phyloP scores from a whole-genome alignment of 2,113 vertebrate genomes.

The Heloderma charlesbogerti region DNA sequence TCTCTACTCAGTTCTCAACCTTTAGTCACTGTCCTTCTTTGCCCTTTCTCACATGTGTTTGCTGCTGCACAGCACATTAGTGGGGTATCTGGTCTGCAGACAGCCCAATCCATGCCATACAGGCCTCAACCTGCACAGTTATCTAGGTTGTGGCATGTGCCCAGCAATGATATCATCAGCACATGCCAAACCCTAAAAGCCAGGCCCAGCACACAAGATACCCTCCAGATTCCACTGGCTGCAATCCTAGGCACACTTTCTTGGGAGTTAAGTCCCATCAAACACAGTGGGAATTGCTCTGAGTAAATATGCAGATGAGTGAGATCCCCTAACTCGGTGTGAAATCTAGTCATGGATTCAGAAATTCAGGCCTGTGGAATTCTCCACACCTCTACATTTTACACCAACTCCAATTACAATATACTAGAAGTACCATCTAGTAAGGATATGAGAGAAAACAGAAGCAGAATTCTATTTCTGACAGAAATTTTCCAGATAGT shows the following conservation, averaged over 20 bases:
- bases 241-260: neutral
- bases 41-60: neutral
- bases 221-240: neutral
- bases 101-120: neutral
- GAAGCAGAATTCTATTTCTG: conserved; percentile 12
- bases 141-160: neutral
- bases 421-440: neutral
- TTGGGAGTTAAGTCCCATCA: neutral
- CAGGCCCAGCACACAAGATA: neutral
- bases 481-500: conserved; percentile 27
- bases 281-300: neutral
- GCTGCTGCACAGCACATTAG: neutral
- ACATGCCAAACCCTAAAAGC: neutral
- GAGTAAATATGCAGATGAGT: neutral
- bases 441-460: neutral
- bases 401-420: neutral
- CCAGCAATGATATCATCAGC: neutral
- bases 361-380: neutral
- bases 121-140: neutral
- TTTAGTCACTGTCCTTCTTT: neutral
- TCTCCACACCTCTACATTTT: neutral
- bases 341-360: neutral
- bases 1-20: neutral
- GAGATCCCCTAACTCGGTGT: neutral
- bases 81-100: too few relatives aligned